Evolutionary conservation across 2,797 vertebrate species (phyloP), one percentile per base, ranked within the genome.

Genomic region (Cryptoblepharus egeriae): DNA sequence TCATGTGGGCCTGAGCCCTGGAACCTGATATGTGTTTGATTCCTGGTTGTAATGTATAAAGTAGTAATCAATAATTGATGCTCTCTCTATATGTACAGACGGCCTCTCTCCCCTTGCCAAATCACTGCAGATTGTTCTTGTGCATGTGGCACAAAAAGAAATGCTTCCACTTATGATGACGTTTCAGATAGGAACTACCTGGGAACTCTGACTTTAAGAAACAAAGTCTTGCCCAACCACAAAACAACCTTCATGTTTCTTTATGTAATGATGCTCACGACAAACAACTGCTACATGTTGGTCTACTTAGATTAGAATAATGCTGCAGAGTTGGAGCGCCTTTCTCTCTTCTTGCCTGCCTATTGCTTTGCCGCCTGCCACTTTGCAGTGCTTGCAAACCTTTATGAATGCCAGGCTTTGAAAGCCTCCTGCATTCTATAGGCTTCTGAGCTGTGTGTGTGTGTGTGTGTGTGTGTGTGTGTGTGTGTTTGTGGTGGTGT

Each of bases 371-470:
- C n/a, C n/a, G n/a, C n/a, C n/a, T n/a, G n/a, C 24, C 10, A 22
- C 28, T 20, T 65, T 77, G 49, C 49, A 30, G 13, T 55, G 6
- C 60, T 63, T 77, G 30, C 61, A 73, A 67, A 58, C 20, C 49
- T 78, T 74, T 35, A 24, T 28, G 26, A 24, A 60, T 60, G 63
- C 15, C 24, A 11, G 1, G 24, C 67, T 39, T 73, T 15, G 49
- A 57, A 74, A 60, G 22, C 71, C 15, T 10, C 30, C 45, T 63
- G 49, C 65, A 26, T 12, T 63, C 61, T 74, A 11, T 24, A 7
- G 55, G 16, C 5, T 73, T 87, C 24, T 32, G 55, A 18, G 28
- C 49, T 84, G 39, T 84, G 77, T 74, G 42, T n/a, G n/a, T n/a
- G n/a, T n/a, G n/a, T n/a, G n/a, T n/a, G n/a, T n/a, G n/a, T n/a